Evolutionary conservation across 1,140 invertebrate species (phyloP).

Genomic region (Panulirus ornatus): DNA sequence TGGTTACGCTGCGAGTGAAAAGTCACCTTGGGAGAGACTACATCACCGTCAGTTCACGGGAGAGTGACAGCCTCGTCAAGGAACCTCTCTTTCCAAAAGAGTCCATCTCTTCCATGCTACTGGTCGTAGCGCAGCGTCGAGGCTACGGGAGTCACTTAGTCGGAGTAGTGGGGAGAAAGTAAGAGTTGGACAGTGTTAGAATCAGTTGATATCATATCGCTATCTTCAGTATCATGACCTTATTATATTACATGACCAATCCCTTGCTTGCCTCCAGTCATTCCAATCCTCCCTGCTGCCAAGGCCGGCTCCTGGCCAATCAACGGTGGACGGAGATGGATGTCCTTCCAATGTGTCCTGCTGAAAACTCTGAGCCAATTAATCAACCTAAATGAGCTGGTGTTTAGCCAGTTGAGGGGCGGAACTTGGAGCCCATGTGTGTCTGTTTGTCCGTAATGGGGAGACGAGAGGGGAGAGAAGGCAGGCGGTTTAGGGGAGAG

Average conservation of each 20-base stretch:
- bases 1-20: no score
- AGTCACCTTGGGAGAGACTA: no score
- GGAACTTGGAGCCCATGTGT: not conserved
- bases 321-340: conserved; percentile 37
- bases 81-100: no score
- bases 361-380: conserved; percentile 32
- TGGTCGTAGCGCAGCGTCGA: no score
- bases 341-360: conserved; percentile 48
- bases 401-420: conserved; percentile 27
- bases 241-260: not conserved
- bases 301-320: not conserved
- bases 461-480: no score
- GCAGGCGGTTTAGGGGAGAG: no score
- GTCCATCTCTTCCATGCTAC: no score
- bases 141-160: no score
- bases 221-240: not conserved
- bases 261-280: not conserved
- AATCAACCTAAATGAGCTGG: conserved; percentile 46
- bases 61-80: no score
- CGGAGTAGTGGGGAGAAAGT: not conserved
- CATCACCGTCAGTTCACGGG: not conserved
- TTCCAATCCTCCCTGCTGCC: not conserved
- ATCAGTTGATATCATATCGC: not conserved
- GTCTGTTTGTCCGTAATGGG: not conserved
- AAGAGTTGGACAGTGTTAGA: not conserved